Evolutionary conservation across 1,140 invertebrate genomes (phyloP), one percentile per base, ranked within the genome.

Genomic region (Achroia grisella): DNA sequence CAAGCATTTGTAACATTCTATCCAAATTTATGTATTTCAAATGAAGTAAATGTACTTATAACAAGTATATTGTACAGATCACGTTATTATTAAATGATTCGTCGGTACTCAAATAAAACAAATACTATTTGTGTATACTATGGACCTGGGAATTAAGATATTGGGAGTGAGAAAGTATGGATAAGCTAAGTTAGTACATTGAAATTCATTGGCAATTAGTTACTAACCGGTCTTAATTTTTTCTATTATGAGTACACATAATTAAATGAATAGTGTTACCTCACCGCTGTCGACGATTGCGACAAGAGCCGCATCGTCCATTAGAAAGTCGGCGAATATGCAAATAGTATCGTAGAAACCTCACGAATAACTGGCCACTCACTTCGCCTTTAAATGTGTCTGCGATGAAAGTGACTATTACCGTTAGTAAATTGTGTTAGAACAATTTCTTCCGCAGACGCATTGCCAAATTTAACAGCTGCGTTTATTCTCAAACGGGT

Each of bases 281-380:
- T 79, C 77, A 81, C 70, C 61, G 59, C 56, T 61, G 62, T 62
- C 60, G 68, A 69, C 71, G 71, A 79, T 81, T 81, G 77, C 75
- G 72, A 78, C 80, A 81, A 84, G 72, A 75, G 67, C 65, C 74
- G 65, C 69, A 79, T 81, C 72, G 77, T 82, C 77, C 76, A 84
- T 84, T 84, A 84, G 80, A 84, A 84, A 84, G 80, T 84, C 77
- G 70, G 67, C 69, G 74, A 80, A 84, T 84, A 84, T 84, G 80
- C 80, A 84, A 84, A 84, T 84, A 82, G 76, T 84, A 80, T 80
- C 70, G 78, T 84, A 82, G 78, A 82, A 82, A 82, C 76, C 78
- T 71, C 76, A 84, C 80, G 75, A 84, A 81, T 80, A 82, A 75
- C 80, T 80, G 77, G 74, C 80, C 80, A 80, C 73, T 81, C 77